Base-by-base conservation (phyloP, 2,113 vertebrate genomes). In the Archocentrus centrarchus region DNA sequence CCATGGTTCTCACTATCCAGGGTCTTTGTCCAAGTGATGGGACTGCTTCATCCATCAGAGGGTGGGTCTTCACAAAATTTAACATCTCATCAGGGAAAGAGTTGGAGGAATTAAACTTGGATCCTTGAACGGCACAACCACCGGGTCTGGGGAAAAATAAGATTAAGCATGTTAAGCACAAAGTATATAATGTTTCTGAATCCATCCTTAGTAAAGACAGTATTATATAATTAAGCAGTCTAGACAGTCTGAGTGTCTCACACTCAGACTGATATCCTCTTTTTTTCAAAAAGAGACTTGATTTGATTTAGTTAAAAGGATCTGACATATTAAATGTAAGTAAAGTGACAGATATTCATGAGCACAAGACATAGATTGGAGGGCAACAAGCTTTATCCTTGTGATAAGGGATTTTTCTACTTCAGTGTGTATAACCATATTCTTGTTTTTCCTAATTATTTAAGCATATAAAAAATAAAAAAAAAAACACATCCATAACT, bases 81-180 rank as follows among this genome's bases (percentile, higher is more conserved):
- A 99, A 96, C 96, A 99, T 98, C 93, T 99, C 98, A 7, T 99
- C 98, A 0, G 98, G 98, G 83, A 99, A 97, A 20, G 95, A 93
- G 87, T 96, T 98, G 63, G 98, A 99, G 20, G 97, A 97, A 53
- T 98, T 99, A 92, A 97, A 99, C 88, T 92, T 97, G 86, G 97
- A 96, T 66, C 97, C 97, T 1, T 96, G 96, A 20, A 96, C 88
- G 0, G 97, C 97, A 2, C 98, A 99, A 89, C 97, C 96, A 1
- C 98, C 98, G 0, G 98, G 98, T 94, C 98, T 99, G 95, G 11
- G 20, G 85, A 76, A 17, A 39, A 62, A 37, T 11, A 80, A 44
- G 27, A 62, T 83, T 68, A 24, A 80, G 59, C 2, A 37, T 35
- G 57, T 81, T 80, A 14, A 78, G 58, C 18, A 87, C 5, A 61